Base-by-base conservation (phyloP, 2,797 vertebrate genomes). In the Betta splendens region DNA sequence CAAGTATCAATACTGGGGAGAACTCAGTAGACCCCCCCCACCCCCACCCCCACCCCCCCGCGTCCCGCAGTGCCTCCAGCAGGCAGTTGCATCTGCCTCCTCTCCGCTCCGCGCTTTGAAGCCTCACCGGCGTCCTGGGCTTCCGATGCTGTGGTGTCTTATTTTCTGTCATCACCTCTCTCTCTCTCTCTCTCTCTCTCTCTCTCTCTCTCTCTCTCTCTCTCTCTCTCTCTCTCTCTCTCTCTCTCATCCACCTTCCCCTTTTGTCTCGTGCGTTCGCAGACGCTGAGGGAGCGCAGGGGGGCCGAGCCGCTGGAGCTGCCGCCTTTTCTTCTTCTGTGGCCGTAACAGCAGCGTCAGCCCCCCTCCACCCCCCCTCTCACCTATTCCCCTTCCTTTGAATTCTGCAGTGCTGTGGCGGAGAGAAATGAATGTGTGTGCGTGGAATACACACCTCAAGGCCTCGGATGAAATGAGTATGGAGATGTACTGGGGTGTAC, bases 71-170 rank as follows among this genome's bases (percentile, higher is more conserved):
- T 1, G 37, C 67, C 69, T 73, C 65, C 55, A 69, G 82, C 61
- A 57, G 75, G 54, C 50, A 61, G 21, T 20, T 29, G 57, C 69
- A 72, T 72, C 75, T 48, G 67, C 77, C 57, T 75, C 32, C 26
- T 46, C 69, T 58, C 69, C 46, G 9, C 16, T 16, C 5, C 46
- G 68, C 77, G 56, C 53, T 77, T 65, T 75, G 65, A 77, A 69
- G 33, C 59, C 70, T 80, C 53, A 17, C 60, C 44, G 39, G 44
- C 53, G 18, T 61, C 64, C 59, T 54, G 35, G 55, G 58, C 58
- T 75, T 79, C 78, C 58, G 61, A 65, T 75, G 50, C 22, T 1
- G 36, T 36, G 28, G 44, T 20, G 37, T 59, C 50, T 52, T 58
- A 45, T 44, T 52, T 35, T 54, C 45, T 73, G 61, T 75, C 68